Base-by-base conservation (phyloP, 1,140 invertebrate species). In the Drosophila sp. region DNA sequence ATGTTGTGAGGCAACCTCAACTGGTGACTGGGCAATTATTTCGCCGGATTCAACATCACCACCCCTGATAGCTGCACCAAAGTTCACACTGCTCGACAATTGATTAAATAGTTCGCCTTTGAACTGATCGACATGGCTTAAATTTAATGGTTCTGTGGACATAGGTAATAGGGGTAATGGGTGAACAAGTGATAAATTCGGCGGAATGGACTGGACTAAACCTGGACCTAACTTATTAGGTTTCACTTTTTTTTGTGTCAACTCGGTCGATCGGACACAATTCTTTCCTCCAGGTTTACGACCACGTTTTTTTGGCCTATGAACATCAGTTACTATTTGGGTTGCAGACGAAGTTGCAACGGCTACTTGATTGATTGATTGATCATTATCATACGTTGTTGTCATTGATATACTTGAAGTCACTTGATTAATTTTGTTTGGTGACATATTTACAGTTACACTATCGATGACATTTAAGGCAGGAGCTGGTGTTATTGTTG, bases 221-320 rank as follows among this genome's bases (percentile, higher is more conserved):
- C 0, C 43, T 7, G 50, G 4, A 18, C 74, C 81, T 0, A 32
- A 4, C 41, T 61, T 75, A 18, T 71, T 76, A 13, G 38, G 9
- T 16, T 67, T 54, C 1, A 40, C 29, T 5, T 58, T 13, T 53
- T 29, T 50, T 32, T 21, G 5, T 18, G 13, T 4, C 0, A 40
- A 14, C 8, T 32, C n/a, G 7, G 16, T 21, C 18, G 57, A 11
- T n/a, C 67, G 76, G 5, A 34, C 40, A 16, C 64, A 63, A 75
- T 90, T 89, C 58, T 91, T 91, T 0, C 80, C 79, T 0, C 86
- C 90, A 13, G 90, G 83, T 14, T 91, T 91, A 7, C 90, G 83
- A 8, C 90, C 90, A 2, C 90, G 74, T 54, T 91, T 91, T 21
- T 77, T 90, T 0, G 90, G 76, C 40, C 82, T 91, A 7, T 32